A percentile compares a stretch with the other conserved stretches of the same genome.
These are phyloP conservation scores for Cheilosia grossa DNA, from an alignment of 2,888 invertebrate species.

Conservation along the genomic window DNA sequence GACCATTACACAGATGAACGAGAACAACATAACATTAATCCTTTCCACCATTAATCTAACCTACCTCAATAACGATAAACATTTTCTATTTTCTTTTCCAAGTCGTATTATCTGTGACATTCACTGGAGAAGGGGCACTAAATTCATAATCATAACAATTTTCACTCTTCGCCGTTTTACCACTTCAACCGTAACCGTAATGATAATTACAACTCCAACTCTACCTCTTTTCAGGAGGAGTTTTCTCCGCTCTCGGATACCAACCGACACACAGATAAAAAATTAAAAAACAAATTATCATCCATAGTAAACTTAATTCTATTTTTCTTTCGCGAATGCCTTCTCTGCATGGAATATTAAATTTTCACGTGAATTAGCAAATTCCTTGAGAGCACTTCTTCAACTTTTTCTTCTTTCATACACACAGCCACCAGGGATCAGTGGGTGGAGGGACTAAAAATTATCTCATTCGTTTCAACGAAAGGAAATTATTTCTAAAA, in stretches of 20 bases:
- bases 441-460: not conserved
- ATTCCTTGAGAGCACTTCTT: conserved; percentile 41
- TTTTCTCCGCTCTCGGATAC: conserved; percentile 1
- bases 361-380: conserved; percentile 60
- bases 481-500: conserved; percentile 46
- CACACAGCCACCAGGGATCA: not conserved
- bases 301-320: conserved; percentile 47
- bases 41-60: conserved; percentile 36
- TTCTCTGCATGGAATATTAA: conserved; percentile 45
- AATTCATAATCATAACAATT: conserved; percentile 70
- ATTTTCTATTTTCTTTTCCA: conserved; percentile 16
- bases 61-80: conserved; percentile 5
- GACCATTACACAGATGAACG: conserved; percentile 8
- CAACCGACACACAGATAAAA: conserved; percentile 14
- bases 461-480: conserved; percentile 43
- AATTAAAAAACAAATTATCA: conserved; percentile 28
- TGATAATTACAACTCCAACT: conserved; percentile 28
- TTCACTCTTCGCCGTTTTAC: conserved; percentile 56
- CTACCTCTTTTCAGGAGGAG: conserved; percentile 7
- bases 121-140: conserved; percentile 44
- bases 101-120: conserved; percentile 65
- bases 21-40: conserved; percentile 32
- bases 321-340: conserved; percentile 19
- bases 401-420: not conserved
- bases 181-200: conserved; percentile 43